A percentile compares a stretch with the other conserved stretches of the same genome.
These are phyloP conservation scores for Chaunax sp. DNA, from an alignment of 2,797 vertebrate species.

Conservation along the genomic window DNA sequence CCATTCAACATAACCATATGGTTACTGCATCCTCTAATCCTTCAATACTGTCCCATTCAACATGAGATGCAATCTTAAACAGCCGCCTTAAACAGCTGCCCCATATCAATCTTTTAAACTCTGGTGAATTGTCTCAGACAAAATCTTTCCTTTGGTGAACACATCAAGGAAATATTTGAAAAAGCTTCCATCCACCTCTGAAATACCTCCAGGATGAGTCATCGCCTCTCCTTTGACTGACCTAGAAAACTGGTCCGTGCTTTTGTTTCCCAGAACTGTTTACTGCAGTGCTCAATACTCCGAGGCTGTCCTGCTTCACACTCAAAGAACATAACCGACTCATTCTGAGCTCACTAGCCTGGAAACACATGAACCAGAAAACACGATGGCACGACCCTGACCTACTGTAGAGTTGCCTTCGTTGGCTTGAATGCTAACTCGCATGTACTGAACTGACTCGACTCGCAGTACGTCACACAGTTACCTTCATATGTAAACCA, in stretches of 20 bases:
- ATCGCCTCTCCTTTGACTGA: conserved; percentile 64
- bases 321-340: conserved; percentile 34
- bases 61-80: conserved; percentile 11
- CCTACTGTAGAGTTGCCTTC: conserved; percentile 47
- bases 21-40: conserved; percentile 24
- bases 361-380: conserved; percentile 65
- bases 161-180: conserved; percentile 52
- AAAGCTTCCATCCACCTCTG: conserved; percentile 51
- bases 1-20: background rate
- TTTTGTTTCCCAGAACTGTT: conserved; percentile 62
- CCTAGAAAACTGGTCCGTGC: conserved; percentile 63
- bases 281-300: conserved; percentile 46
- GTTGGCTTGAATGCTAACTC: conserved; percentile 8
- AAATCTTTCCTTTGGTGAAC: conserved; percentile 44
- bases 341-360: conserved; percentile 45
- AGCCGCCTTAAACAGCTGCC: conserved; percentile 21
- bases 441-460: background rate
- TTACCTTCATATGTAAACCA: conserved; percentile 26
- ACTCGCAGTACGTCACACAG: conserved; percentile 10
- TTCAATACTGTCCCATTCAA: conserved; percentile 9
- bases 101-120: conserved; percentile 41
- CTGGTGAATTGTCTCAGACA: conserved; percentile 35
- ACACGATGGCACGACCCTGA: conserved; percentile 38
- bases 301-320: conserved; percentile 32
- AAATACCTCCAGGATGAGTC: conserved; percentile 63